These are phyloP conservation scores for Spinus olivaceus DNA, from an alignment of 2,797 vertebrate genomes.

Conservation along the genomic window DNA sequence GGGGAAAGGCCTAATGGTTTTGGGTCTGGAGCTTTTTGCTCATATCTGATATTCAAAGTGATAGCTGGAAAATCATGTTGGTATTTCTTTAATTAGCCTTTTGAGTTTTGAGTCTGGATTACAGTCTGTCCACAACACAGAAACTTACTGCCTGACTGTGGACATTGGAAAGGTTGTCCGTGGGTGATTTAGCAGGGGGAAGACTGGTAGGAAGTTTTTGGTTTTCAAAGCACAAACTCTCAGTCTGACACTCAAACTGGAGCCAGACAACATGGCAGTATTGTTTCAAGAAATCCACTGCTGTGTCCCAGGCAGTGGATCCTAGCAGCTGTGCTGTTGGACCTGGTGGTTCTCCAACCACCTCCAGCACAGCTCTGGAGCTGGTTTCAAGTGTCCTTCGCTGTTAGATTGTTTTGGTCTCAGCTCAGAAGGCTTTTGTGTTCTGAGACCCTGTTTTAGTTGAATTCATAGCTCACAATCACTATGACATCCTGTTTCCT, in stretches of 20 bases:
- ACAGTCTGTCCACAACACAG: not conserved
- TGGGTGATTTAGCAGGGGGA: accelerated
- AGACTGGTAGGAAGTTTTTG: not conserved
- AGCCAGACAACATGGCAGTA: not conserved
- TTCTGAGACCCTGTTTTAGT: not conserved
- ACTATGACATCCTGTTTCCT: not conserved
- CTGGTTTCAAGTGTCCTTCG: not conserved
- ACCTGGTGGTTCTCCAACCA: not conserved
- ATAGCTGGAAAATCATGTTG: not conserved
- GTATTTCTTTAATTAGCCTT: not conserved
- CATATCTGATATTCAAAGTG: not conserved
- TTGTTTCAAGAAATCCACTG: not conserved
- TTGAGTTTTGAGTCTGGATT: not conserved
- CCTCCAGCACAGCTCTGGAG: not conserved
- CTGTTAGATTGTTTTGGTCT: not conserved
- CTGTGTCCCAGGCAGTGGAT: not conserved
- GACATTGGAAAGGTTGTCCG: not conserved
- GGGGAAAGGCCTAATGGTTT: not conserved
- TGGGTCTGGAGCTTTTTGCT: not conserved
- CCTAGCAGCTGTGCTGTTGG: not conserved
- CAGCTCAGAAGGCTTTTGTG: not conserved
- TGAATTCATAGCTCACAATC: not conserved
- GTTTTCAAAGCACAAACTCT: not conserved
- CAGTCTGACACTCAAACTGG: not conserved
- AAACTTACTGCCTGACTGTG: not conserved